phyloP scores from a whole-genome alignment of 2,797 vertebrate species.

The Myotis planiceps region DNA sequence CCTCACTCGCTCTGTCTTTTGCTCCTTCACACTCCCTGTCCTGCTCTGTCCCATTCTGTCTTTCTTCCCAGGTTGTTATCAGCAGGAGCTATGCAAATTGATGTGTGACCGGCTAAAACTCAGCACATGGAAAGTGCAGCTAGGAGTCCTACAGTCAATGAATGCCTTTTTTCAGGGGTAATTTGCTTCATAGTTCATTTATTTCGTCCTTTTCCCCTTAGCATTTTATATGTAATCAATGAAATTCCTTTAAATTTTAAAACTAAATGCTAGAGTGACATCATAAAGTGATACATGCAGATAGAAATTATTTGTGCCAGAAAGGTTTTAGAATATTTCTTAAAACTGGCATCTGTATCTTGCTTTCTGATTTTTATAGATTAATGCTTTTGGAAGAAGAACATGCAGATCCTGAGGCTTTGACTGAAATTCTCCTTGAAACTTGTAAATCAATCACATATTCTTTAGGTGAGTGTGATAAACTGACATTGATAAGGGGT shows the following conservation, averaged over 20 bases:
- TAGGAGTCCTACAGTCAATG: constrained; percentile 95
- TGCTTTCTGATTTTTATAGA: constrained; percentile 84
- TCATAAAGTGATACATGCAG: neutral
- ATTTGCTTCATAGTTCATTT: constrained; percentile 65
- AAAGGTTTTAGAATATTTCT: neutral
- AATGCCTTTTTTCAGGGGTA: constrained; percentile 96
- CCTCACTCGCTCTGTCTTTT: neutral
- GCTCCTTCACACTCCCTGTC: neutral
- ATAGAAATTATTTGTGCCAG: neutral
- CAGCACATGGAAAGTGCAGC: constrained; percentile 97
- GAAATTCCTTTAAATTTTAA: neutral
- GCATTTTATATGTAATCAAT: neutral
- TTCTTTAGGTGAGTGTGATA: constrained; percentile 92
- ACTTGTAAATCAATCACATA: constrained; percentile 93
- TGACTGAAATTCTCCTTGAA: constrained; percentile 94
- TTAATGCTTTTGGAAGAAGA: constrained; percentile 94
- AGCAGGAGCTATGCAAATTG: constrained; percentile 92
- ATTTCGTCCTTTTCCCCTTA: neutral
- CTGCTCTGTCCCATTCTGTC: neutral
- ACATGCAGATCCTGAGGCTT: constrained; percentile 87
- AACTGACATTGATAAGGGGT: neutral
- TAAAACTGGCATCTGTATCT: constrained; percentile 16
- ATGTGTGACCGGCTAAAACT: constrained; percentile 96
- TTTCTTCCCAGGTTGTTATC: constrained; percentile 89
- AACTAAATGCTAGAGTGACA: neutral